Conservation (phyloP, 2,888 invertebrate genomes). For the Dicycla oo region DNA sequence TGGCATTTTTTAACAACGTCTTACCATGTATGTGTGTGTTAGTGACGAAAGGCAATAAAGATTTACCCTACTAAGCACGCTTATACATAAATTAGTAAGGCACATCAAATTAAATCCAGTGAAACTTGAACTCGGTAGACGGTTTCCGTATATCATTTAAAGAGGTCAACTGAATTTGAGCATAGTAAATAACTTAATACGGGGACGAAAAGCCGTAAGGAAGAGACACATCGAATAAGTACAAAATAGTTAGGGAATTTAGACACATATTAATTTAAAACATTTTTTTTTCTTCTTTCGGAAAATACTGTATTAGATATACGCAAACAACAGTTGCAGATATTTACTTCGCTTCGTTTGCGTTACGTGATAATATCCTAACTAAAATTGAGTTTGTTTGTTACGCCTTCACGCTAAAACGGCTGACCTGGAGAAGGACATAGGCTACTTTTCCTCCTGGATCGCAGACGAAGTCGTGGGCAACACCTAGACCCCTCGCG, state of each 20-base stretch:
- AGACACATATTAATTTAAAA: neutral
- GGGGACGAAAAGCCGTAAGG: slow-evolving; percentile 7
- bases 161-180: slow-evolving; percentile 12
- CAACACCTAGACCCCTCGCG: no score
- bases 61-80: slow-evolving; percentile 50
- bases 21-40: slow-evolving; percentile 13
- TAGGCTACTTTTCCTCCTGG: no score
- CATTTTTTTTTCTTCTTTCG: neutral
- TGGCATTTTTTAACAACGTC: neutral
- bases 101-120: slow-evolving; percentile 43
- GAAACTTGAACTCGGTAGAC: slow-evolving; percentile 25
- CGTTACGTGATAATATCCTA: neutral
- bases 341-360: neutral
- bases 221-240: slow-evolving; percentile 11
- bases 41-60: slow-evolving; percentile 55
- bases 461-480: no score
- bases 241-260: no score
- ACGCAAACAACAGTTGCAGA: neutral
- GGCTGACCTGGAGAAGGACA: no score
- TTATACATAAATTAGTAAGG: slow-evolving; percentile 59
- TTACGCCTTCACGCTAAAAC: no score
- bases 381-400: no score
- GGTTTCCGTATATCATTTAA: neutral
- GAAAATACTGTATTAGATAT: neutral
- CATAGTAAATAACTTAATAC: slow-evolving; percentile 37